These are phyloP conservation scores for Drosophila punjabiensis DNA, from an alignment of 1,140 invertebrate species.

Conservation along the genomic window DNA sequence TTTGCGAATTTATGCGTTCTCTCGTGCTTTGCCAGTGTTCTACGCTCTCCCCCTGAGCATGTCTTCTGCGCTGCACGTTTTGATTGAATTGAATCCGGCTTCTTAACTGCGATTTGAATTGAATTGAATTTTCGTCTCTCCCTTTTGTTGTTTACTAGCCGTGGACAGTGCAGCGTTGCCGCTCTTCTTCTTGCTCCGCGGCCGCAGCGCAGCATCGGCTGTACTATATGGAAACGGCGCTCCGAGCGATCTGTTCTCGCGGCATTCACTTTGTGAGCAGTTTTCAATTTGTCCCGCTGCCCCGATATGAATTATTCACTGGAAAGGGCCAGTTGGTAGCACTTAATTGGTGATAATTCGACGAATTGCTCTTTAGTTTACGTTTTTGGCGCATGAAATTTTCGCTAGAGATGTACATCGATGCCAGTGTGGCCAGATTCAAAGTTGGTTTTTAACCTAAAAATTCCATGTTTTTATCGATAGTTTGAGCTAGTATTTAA, in stretches of 20 bases:
- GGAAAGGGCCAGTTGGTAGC: neutral
- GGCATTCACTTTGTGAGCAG: neutral
- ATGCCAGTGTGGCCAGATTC: neutral
- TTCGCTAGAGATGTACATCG: constrained; percentile 38
- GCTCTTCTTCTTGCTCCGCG: constrained; percentile 32
- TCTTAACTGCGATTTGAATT: neutral
- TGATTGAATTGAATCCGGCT: neutral
- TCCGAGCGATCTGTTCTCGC: neutral
- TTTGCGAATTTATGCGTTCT: neutral
- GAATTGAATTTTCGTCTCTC: neutral
- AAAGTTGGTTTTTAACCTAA: too few relatives aligned
- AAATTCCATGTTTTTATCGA: too few relatives aligned
- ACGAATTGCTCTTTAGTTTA: constrained; percentile 42
- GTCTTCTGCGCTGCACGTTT: constrained; percentile 4
- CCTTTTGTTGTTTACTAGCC: constrained; percentile 17
- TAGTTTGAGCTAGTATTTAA: too few relatives aligned
- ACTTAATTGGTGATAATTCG: constrained; percentile 6
- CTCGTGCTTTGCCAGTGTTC: constrained; percentile 1
- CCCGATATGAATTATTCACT: neutral
- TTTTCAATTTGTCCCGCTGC: neutral
- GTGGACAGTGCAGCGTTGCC: constrained; percentile 27
- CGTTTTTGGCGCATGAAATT: constrained; percentile 56
- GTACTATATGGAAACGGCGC: constrained; percentile 12
- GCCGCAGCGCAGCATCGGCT: constrained; percentile 15
- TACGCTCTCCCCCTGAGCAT: constrained; percentile 4